phyloP scores from a whole-genome alignment of 2,888 invertebrate genomes.

The Adelognathus sp. region DNA sequence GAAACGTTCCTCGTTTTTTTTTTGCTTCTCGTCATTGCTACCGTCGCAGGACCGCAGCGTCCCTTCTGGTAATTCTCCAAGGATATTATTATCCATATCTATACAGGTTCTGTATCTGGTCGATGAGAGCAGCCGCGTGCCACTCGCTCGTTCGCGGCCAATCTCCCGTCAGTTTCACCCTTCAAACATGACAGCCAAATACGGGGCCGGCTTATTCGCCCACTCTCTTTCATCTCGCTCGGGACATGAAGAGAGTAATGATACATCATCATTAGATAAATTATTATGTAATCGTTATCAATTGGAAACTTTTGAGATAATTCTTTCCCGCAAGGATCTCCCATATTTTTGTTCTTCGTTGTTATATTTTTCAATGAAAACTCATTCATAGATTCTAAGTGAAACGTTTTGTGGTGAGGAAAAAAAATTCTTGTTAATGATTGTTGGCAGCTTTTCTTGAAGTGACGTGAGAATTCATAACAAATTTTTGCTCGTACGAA shows the following conservation, averaged over 20 bases:
- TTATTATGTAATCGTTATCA: no score
- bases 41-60: background rate
- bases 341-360: no score
- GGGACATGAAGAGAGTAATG: conserved; percentile 18
- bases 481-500: no score
- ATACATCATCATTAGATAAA: background rate
- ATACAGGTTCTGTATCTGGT: background rate
- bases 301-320: no score
- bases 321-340: no score
- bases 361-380: no score
- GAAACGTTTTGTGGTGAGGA: no score
- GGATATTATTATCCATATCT: background rate
- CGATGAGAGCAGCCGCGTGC: conserved; percentile 16
- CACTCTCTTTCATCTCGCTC: background rate
- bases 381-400: no score
- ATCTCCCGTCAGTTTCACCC: conserved; percentile 28
- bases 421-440: no score
- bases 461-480: no score
- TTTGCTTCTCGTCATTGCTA: background rate
- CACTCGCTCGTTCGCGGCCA: no score
- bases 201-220: background rate
- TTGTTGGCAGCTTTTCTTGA: no score
- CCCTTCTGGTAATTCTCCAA: conserved; percentile 12
- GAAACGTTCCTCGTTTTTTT: conserved; percentile 30
- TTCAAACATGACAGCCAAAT: conserved; percentile 26